Conservation (phyloP, 2,888 invertebrate species). For the Melanostoma scalare region DNA sequence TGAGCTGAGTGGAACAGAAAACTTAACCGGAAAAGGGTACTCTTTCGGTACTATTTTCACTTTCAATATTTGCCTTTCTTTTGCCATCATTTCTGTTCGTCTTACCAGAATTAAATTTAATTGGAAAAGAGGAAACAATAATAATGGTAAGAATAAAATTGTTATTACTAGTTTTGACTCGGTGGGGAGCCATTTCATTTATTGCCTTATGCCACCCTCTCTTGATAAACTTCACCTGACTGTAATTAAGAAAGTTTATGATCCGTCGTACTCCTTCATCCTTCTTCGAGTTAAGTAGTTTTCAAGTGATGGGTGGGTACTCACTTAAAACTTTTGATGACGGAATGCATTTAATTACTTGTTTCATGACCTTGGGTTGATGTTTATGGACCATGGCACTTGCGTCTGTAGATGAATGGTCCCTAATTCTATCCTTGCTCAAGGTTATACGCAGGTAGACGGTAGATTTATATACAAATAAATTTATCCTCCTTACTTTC, state of each 20-base stretch:
- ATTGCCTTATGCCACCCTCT: conserved; percentile 8
- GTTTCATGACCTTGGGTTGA: not conserved
- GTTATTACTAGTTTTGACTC: conserved; percentile 24
- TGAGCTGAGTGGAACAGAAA: not conserved
- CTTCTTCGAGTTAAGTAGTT: conserved; percentile 11
- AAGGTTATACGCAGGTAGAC: too few relatives aligned
- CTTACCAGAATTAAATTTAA: conserved; percentile 44
- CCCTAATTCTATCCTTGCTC: not conserved
- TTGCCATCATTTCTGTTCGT: not conserved
- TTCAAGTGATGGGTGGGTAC: conserved; percentile 5
- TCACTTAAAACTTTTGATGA: conserved; percentile 9
- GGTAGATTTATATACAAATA: not conserved
- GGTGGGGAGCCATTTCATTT: conserved; percentile 24
- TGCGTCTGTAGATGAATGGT: not conserved
- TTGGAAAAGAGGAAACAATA: conserved; percentile 48
- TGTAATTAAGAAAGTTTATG: conserved; percentile 64
- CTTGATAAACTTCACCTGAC: conserved; percentile 18
- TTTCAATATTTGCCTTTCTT: not conserved
- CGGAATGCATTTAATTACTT: conserved; percentile 8
- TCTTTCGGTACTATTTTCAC: not conserved
- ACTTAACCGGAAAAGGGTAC: not conserved
- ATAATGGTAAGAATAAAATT: conserved; percentile 48
- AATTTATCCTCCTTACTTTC: conserved; percentile 2
- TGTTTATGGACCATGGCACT: conserved; percentile 9
- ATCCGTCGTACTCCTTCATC: conserved; percentile 14